Base-by-base conservation (phyloP, 2,888 invertebrate species). In the Pseudococcus longispinus region DNA sequence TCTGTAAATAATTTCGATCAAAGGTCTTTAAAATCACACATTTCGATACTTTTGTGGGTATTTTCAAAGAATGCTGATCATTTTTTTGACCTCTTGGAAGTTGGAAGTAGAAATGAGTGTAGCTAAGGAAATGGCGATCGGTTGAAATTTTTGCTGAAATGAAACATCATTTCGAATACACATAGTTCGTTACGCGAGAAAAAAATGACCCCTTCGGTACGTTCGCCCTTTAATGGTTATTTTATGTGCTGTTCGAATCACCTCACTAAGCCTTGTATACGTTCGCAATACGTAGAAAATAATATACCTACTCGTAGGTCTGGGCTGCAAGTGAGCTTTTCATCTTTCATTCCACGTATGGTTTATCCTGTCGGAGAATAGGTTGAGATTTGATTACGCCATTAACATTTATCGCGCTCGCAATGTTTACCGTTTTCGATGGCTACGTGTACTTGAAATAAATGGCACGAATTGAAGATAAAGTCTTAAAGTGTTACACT, bases 391-490 rank as follows among this genome's bases (percentile, higher is more conserved):
- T 70, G 70, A 70, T 70, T 70, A 70, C 70, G 70, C 70, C 29
- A 70, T 70, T 70, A 70, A 70, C 70, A 70, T 70, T 70, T 70
- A 70, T 70, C 70, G 70, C 70, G 15, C 29, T 70, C 5, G 70
- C 70, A 29, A 70, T 70, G 70, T 70, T 70, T 70, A 70, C 70
- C 26, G 70, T 70, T 70, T 70, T 70, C 70, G 29, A 70, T 70
- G 70, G 70, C 29, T 70, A 32, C 29, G 70, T 70, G 29, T 29
- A 70, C 32, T 70, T 29, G 11, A 70, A 70, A 70, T 70, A 70
- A 70, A 70, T 70, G 70, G 70, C 70, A 70, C 70, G 70, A 70
- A 70, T 70, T 70, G 32, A 32, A 70, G 70, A 70, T 70, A 70
- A 70, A 26, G 29, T 70, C 70, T 65, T 26, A 6, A 60, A 60